Evolutionary conservation across 2,888 invertebrate genomes (phyloP), one percentile per base, ranked within the genome.

Genomic region (Noctua fimbriata): DNA sequence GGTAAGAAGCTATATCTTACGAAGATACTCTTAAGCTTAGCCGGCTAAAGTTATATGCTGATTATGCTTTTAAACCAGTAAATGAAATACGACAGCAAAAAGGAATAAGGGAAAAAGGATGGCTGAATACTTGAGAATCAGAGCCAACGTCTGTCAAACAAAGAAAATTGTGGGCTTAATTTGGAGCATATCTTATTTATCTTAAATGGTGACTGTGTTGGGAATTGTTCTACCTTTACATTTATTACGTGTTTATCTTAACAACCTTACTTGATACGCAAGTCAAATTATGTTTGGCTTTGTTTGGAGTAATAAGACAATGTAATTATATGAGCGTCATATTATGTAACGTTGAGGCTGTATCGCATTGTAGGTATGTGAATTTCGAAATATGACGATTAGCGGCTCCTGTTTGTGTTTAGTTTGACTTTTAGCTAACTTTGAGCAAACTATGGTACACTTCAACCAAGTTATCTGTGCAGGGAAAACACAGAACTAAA

Each of bases 181-280:
- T 73, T 86, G 78, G 58, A 71, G 16, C 72, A 66, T 72, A 66
- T 74, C 60, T 74, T 66, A 79, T 74, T 81, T 78, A 71, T 69
- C 55, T 79, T 65, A 75, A 78, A 85, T 24, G 63, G 70, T 52
- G 60, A 66, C 21, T 58, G 41, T 28, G 67, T 72, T 58, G 58
- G 55, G 66, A 75, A 75, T 87, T 78, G 65, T 69, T 73, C 44
- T 60, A 32, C 58, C 24, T 60, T 73, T 72, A 75, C n/a, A 76
- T 82, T 71, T 83, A 77, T 83, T 83, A 77, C 66, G 83, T 86
- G 73, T 73, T 76, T 73, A 86, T 82, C 72, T 72, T 82, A 73
- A 58, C 47, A 65, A 74, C 16, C 47, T 65, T 55, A 47, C 47
- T 52, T 71, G 47, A 47, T 71, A 66, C 55, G 32, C n/a, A 32